These are phyloP conservation scores for Heteronetta atricapilla DNA, from an alignment of 2,113 vertebrate genomes.

Conservation along the genomic window DNA sequence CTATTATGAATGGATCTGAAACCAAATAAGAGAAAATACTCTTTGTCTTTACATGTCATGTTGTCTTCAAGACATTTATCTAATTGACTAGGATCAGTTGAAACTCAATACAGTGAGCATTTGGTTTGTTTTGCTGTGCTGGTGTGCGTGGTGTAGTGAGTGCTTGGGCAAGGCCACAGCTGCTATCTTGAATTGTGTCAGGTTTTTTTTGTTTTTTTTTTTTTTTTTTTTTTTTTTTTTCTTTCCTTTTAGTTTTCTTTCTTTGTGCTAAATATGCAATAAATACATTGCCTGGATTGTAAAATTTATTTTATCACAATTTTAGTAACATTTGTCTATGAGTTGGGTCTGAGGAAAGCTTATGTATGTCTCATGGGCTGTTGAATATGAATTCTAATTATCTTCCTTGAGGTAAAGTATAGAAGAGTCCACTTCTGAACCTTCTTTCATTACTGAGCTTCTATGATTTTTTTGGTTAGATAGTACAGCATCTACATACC, in stretches of 20 bases:
- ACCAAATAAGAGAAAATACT: neutral
- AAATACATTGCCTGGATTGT: neutral
- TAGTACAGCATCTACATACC: rapidly evolving
- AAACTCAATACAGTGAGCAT: neutral
- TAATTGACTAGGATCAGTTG: neutral
- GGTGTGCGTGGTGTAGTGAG: neutral
- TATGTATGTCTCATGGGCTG: neutral
- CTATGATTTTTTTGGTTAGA: neutral
- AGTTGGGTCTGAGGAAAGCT: neutral
- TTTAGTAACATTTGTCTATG: neutral
- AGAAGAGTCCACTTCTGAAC: neutral
- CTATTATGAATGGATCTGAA: neutral
- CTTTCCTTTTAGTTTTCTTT: neutral
- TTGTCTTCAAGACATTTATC: neutral
- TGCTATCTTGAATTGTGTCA: neutral
- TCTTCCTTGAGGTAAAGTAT: neutral
- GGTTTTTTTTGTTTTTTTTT: too few relatives aligned
- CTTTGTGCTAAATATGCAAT: neutral
- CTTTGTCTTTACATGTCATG: rapidly evolving
- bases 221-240: too few relatives aligned
- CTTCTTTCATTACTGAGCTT: neutral
- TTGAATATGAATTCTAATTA: neutral
- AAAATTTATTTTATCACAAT: neutral
- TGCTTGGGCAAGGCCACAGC: too few relatives aligned
- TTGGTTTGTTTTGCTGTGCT: neutral